Evolutionary conservation across 2,888 invertebrate species (phyloP).

Genomic region (Drosophila birchii): DNA sequence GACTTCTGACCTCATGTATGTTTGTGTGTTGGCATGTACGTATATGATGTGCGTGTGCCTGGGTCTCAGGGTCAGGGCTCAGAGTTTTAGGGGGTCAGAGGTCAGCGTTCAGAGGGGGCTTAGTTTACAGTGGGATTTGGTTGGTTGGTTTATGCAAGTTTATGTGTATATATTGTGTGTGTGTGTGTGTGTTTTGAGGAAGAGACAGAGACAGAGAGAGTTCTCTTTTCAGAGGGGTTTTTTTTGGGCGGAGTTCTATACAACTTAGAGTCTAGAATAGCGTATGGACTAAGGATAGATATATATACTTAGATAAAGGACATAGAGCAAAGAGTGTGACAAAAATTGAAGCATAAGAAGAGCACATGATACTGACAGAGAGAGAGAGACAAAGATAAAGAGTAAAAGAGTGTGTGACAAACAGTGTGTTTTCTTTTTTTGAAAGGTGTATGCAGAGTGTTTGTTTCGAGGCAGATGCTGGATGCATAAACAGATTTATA

Average conservation of each 20-base stretch:
- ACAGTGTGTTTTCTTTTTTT: conserved; percentile 19
- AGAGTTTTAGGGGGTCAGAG: not conserved
- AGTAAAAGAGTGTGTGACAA: conserved; percentile 17
- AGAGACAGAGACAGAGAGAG: conserved; percentile 48
- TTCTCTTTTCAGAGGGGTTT: conserved; percentile 35
- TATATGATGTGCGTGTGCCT: conserved; percentile 25
- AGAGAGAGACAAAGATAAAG: conserved; percentile 13
- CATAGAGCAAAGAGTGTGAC: conserved; percentile 42
- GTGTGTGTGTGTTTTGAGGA: conserved; percentile 31
- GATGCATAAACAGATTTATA: conserved; percentile 29
- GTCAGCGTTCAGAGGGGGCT: conserved; percentile 1
- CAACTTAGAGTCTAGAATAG: conserved; percentile 62
- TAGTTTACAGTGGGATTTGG: conserved; percentile 33
- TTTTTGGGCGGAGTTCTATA: conserved; percentile 45
- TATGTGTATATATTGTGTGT: conserved; percentile 23
- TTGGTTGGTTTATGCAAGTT: conserved; percentile 28
- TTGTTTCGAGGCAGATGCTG: conserved; percentile 32
- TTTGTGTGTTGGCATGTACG: conserved; percentile 10
- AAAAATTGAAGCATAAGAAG: conserved; percentile 31
- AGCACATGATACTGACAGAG: conserved; percentile 27
- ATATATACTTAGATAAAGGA: conserved; percentile 49
- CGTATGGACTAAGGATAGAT: conserved; percentile 47
- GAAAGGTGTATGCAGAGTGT: conserved; percentile 28
- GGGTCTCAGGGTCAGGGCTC: conserved; percentile 3
- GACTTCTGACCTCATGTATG: not conserved